Evolutionary conservation across 1,140 invertebrate species (phyloP).

Genomic region (Eumaeus atala): DNA sequence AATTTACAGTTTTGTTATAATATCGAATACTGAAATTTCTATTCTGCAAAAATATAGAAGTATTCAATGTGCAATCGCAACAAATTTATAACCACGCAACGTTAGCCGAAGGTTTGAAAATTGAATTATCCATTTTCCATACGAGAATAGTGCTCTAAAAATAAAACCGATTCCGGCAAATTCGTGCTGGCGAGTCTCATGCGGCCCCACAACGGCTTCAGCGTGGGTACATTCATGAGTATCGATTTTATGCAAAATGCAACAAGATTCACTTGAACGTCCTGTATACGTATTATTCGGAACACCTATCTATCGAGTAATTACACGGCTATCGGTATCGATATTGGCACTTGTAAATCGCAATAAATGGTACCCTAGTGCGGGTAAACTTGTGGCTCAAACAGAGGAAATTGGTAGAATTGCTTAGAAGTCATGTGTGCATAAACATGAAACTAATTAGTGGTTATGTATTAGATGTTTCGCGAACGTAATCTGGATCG

Average conservation of each 20-base stretch:
- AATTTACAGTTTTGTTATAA: background rate
- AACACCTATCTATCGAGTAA: constrained; percentile 54
- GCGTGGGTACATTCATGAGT: constrained; percentile 64
- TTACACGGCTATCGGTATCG: constrained; percentile 43
- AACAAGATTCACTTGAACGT: constrained; percentile 70
- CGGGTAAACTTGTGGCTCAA: background rate
- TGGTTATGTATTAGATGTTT: constrained; percentile 23
- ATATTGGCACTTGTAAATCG: constrained; percentile 51
- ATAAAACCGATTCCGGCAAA: constrained; percentile 55
- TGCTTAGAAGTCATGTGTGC: constrained; percentile 32
- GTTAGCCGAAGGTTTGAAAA: constrained; percentile 28
- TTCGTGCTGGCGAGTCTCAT: constrained; percentile 50
- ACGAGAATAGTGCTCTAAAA: constrained; percentile 44
- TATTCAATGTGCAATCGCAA: constrained; percentile 17
- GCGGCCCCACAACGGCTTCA: constrained; percentile 38
- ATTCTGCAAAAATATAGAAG: background rate
- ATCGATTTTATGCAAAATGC: constrained; percentile 74
- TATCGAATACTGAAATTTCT: background rate
- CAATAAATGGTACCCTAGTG: constrained; percentile 24
- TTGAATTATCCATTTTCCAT: constrained; percentile 37
- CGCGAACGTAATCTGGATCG: constrained; percentile 17
- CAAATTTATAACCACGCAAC: constrained; percentile 24
- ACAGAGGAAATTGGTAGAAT: constrained; percentile 36
- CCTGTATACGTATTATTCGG: constrained; percentile 49
- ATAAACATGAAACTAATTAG: constrained; percentile 12